A percentile compares a stretch with the other conserved stretches of the same genome.
Evolutionary conservation across 30 jellyfish, hydroid and myxozoan species (phyloP).

Genomic region (Aurelia sp.): DNA sequence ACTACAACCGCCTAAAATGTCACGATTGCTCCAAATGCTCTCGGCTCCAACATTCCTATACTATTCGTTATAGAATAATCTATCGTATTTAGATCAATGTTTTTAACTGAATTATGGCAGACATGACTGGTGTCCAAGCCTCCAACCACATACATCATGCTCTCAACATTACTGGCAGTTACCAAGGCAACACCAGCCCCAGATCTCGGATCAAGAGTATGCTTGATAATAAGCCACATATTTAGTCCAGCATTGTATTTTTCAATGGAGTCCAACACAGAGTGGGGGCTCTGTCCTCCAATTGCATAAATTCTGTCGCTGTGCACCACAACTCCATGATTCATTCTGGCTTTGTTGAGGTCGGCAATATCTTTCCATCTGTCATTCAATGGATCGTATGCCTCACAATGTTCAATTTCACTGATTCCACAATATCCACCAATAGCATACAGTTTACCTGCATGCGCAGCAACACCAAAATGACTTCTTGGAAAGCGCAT

Average conservation of each 20-base stretch:
- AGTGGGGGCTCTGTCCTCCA: slow-evolving; percentile 87
- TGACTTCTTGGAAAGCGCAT: slow-evolving; percentile 93
- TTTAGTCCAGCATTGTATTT: slow-evolving; percentile 89
- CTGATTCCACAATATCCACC: slow-evolving; percentile 97
- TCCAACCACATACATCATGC: slow-evolving; percentile 76
- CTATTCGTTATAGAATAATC: slow-evolving; percentile 73
- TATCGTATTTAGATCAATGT: slow-evolving; percentile 63
- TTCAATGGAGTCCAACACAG: slow-evolving; percentile 82
- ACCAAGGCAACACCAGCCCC: slow-evolving; percentile 86
- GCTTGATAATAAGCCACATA: slow-evolving; percentile 94
- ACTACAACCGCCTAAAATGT: slow-evolving; percentile 19
- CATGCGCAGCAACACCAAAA: slow-evolving; percentile 83
- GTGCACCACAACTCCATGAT: slow-evolving; percentile 83
- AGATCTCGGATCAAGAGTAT: slow-evolving; percentile 76
- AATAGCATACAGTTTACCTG: slow-evolving; percentile 74
- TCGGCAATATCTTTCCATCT: slow-evolving; percentile 89
- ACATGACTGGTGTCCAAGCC: slow-evolving; percentile 78
- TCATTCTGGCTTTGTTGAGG: slow-evolving; percentile 88
- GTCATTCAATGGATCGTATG: slow-evolving; percentile 69
- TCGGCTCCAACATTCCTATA: slow-evolving; percentile 77
- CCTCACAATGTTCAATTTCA: slow-evolving; percentile 95
- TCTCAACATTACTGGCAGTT: slow-evolving; percentile 54
- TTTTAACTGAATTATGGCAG: slow-evolving; percentile 73
- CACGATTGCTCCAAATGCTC: slow-evolving; percentile 80
- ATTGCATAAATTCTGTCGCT: slow-evolving; percentile 87